Conservation (phyloP, 2,888 invertebrate genomes). For the Esperia sulphurella region DNA sequence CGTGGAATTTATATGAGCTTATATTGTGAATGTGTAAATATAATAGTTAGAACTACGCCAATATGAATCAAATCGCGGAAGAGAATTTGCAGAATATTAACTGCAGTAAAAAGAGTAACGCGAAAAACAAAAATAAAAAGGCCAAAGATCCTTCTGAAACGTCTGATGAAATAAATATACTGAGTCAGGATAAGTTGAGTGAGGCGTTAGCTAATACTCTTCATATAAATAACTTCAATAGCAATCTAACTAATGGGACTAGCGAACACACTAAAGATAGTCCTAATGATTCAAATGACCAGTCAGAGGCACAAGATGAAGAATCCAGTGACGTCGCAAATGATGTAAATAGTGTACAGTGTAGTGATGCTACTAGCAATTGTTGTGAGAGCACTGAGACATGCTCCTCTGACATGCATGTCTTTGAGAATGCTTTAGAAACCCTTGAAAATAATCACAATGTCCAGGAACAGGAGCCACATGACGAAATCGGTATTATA, state of each 20-base stretch:
- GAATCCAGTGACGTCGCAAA: constrained; percentile 33
- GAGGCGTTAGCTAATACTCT: constrained; percentile 64
- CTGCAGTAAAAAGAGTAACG: constrained; percentile 61
- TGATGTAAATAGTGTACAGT: constrained; percentile 69
- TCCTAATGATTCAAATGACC: constrained; percentile 36
- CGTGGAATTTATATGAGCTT: constrained; percentile 53
- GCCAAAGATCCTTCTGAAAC: constrained; percentile 70
- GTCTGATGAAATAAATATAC: constrained; percentile 53
- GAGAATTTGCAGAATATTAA: constrained; percentile 63
- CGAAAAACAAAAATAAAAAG: constrained; percentile 70
- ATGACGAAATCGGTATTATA: constrained; percentile 62
- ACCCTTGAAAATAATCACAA: constrained; percentile 38
- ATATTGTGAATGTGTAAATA: constrained; percentile 67
- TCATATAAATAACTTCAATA: constrained; percentile 63
- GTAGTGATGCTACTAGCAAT: constrained; percentile 41
- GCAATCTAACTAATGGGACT: constrained; percentile 69
- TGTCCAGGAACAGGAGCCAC: constrained; percentile 36
- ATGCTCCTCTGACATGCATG: constrained; percentile 26
- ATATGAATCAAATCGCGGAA: constrained; percentile 67
- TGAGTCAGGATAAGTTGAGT: constrained; percentile 58
- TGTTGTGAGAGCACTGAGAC: constrained; percentile 26
- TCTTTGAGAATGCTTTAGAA: constrained; percentile 38
- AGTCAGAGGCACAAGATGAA: constrained; percentile 38
- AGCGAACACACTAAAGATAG: constrained; percentile 56
- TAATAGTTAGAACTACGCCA: constrained; percentile 57